A percentile compares a stretch with the other conserved stretches of the same genome.
Conservation (phyloP, 2,888 invertebrate genomes). For the Dasypogon diadema region DNA sequence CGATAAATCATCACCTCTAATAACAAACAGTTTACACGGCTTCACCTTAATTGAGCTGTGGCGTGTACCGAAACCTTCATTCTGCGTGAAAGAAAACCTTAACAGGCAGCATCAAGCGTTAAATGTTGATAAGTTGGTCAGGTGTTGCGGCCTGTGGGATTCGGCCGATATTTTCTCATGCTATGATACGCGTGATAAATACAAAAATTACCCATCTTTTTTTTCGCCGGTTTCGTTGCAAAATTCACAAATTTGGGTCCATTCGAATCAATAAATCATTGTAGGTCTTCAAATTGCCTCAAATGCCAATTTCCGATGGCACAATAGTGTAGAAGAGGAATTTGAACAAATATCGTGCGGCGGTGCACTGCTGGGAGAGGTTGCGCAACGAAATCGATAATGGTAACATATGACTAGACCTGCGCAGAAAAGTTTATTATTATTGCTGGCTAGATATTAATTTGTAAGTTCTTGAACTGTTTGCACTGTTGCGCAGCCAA, state of each 20-base stretch:
- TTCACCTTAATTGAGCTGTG: constrained; percentile 26
- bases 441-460: too few species aligned
- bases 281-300: constrained; percentile 5
- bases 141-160: background rate
- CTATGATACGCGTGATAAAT: constrained; percentile 14
- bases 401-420: constrained; percentile 6
- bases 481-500: background rate
- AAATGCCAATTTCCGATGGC: constrained; percentile 36
- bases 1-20: constrained; percentile 26
- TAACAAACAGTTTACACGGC: background rate
- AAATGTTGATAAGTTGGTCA: background rate
- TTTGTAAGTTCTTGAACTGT: background rate
- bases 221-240: background rate
- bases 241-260: constrained; percentile 24
- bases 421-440: background rate
- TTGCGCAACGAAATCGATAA: constrained; percentile 16
- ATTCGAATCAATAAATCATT: constrained; percentile 31
- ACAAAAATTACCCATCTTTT: constrained; percentile 18
- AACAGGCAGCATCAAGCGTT: background rate
- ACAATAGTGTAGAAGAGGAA: background rate
- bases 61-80: constrained; percentile 2
- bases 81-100: background rate
- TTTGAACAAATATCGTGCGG: constrained; percentile 1
- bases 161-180: constrained; percentile 2
- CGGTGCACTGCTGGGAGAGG: background rate